Conservation (phyloP, 2,113 vertebrate genomes). For the Takifugu bimaculatus region DNA sequence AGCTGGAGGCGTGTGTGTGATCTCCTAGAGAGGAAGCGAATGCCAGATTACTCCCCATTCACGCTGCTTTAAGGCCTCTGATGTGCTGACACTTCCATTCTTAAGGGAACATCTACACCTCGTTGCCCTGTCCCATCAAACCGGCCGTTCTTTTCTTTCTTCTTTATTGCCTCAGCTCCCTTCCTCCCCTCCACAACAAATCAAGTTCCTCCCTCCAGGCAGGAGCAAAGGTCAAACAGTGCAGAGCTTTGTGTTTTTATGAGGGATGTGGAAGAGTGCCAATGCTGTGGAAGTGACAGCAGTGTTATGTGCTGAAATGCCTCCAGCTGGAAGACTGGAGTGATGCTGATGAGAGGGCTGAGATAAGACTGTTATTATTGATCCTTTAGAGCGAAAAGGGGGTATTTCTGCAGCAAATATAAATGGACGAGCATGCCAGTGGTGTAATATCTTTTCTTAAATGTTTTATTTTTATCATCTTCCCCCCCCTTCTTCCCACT, state of each 20-base stretch:
- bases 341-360: constrained; percentile 24
- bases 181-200: constrained; percentile 18
- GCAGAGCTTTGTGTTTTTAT: constrained; percentile 31
- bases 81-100: background rate
- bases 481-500: too few relatives aligned
- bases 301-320: constrained; percentile 29
- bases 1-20: constrained; percentile 23
- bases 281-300: constrained; percentile 12
- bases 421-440: background rate
- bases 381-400: constrained; percentile 24
- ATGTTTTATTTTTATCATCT: background rate
- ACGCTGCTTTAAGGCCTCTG: background rate
- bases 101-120: constrained; percentile 2
- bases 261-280: constrained; percentile 19
- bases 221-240: constrained; percentile 48
- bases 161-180: constrained; percentile 37
- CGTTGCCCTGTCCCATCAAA: background rate
- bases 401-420: constrained; percentile 8
- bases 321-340: constrained; percentile 18
- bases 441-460: background rate
- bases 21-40: background rate
- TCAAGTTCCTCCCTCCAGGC: constrained; percentile 29
- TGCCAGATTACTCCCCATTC: constrained; percentile 17
- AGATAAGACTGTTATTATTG: constrained; percentile 50
- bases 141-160: background rate